Percentiles rank a stretch among this genome's conserved stretches.
Evolutionary conservation across 2,113 vertebrate species (phyloP).

Genomic region (Baryphthengus martii): DNA sequence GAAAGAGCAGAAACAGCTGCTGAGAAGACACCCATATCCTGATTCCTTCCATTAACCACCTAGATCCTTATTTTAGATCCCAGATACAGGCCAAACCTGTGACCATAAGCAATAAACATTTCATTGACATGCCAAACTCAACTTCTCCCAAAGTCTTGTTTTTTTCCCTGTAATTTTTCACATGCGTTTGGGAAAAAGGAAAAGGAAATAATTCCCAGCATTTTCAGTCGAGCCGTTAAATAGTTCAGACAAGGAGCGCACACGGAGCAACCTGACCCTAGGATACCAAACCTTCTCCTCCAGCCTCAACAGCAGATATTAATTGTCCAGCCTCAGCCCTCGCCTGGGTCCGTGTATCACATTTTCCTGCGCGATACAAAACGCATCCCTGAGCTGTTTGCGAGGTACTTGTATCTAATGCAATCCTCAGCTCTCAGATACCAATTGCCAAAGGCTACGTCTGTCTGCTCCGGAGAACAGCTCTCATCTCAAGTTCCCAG

Average conservation of each 20-base stretch:
- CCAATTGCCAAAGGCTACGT: neutral
- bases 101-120: constrained; percentile 19
- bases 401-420: neutral
- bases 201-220: neutral
- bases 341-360: neutral
- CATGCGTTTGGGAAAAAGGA: neutral
- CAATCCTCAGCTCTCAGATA: neutral
- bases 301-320: neutral
- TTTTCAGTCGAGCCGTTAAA: neutral
- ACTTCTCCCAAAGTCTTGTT: neutral
- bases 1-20: neutral
- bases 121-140: neutral
- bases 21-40: neutral
- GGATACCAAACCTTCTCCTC: neutral
- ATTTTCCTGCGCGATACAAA: neutral
- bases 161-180: neutral
- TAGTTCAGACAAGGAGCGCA: neutral
- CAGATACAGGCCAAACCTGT: neutral
- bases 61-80: neutral
- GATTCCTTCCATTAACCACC: neutral
- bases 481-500: neutral
- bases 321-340: neutral
- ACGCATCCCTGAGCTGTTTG: neutral
- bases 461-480: neutral
- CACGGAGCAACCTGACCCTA: neutral